Percentiles rank a stretch among this genome's conserved stretches.
phyloP scores from a whole-genome alignment of 2,888 invertebrate species.

The Opisthograptis luteolata region DNA sequence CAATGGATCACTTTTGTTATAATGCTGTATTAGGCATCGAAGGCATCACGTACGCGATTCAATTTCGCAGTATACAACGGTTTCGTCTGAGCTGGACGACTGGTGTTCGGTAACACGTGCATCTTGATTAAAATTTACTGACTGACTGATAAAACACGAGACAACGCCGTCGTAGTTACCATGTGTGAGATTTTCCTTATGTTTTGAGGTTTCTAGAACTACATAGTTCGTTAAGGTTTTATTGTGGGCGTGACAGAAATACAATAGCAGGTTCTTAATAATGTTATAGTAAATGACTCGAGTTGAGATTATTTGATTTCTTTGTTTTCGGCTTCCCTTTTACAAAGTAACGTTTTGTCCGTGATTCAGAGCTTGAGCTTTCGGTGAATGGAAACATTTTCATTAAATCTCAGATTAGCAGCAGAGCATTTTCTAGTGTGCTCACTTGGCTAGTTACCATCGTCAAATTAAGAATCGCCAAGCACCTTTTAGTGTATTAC shows the following conservation, averaged over 20 bases:
- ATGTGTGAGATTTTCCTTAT: slow-evolving; percentile 41
- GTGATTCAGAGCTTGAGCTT: no score
- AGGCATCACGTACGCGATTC: slow-evolving; percentile 51
- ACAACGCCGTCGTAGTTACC: slow-evolving; percentile 43
- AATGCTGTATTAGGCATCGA: slow-evolving; percentile 19
- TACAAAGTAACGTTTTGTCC: no score
- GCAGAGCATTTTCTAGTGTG: no score
- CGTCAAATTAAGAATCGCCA: no score
- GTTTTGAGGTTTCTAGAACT: slow-evolving; percentile 20
- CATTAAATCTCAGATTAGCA: no score
- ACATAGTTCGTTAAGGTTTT: slow-evolving; percentile 20
- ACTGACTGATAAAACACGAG: slow-evolving; percentile 48
- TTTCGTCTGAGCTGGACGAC: slow-evolving; percentile 48
- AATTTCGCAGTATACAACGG: slow-evolving; percentile 56
- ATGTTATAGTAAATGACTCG: neutral
- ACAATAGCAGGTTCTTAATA: slow-evolving; percentile 1
- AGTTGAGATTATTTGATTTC: neutral
- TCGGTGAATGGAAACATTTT: no score
- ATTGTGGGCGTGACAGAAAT: slow-evolving; percentile 19
- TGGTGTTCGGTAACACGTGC: slow-evolving; percentile 49
- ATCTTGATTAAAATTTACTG: slow-evolving; percentile 58
- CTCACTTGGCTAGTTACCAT: no score
- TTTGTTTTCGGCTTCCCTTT: no score
- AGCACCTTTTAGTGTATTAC: no score
- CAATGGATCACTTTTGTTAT: slow-evolving; percentile 15